Base-by-base conservation (phyloP, 2,113 vertebrate species). In the Gymnarchus niloticus region DNA sequence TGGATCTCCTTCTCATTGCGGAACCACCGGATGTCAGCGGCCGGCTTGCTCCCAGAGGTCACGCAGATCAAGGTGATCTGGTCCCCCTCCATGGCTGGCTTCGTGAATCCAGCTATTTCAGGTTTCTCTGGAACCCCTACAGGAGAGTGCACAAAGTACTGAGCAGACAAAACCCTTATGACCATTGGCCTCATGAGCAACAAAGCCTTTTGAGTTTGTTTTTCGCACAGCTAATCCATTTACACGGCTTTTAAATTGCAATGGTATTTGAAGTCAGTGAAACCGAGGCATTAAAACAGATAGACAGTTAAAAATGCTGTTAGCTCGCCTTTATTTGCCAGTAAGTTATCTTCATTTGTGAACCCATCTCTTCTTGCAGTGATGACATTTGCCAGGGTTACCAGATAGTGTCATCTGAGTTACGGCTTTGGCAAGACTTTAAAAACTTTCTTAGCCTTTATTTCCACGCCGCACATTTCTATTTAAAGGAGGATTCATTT, bases 1-100 rank as follows among this genome's bases (percentile, higher is more conserved):
- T 97, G 97, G 87, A 99, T 97, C 92, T 99, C 97, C 92, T 97
- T 97, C 89, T 99, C 97, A 0, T 98, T 98, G 90, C 97, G 95
- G 93, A 97, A 98, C 98, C 98, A 99, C 93, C 96, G 95, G 89
- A 99, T 97, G 90, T 96, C 94, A 33, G 98, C 98, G 46, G 97
- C 97, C 87, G 98, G 98, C 92, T 99, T 99, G 89, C 98, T 99
- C 61, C 98, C 98, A 59, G 95, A 94, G 0, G 98, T 97, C 92
- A 95, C 95, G 93, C 98, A 99, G 28, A 96, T 99, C 83, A 99
- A 93, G 61, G 96, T 96, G 95, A 99, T 97, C 85, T 94, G 88
- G 82, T 98, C 97, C 84, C 96, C 96, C 87, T 99, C 98, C 95
- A 96, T 95, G 88, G 97, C 96, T 10, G 98, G 97, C 89, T 95